A percentile compares a stretch with the other conserved stretches of the same genome.
These are phyloP conservation scores for Heliconius charithonia DNA, from an alignment of 2,888 invertebrate genomes.

Conservation along the genomic window DNA sequence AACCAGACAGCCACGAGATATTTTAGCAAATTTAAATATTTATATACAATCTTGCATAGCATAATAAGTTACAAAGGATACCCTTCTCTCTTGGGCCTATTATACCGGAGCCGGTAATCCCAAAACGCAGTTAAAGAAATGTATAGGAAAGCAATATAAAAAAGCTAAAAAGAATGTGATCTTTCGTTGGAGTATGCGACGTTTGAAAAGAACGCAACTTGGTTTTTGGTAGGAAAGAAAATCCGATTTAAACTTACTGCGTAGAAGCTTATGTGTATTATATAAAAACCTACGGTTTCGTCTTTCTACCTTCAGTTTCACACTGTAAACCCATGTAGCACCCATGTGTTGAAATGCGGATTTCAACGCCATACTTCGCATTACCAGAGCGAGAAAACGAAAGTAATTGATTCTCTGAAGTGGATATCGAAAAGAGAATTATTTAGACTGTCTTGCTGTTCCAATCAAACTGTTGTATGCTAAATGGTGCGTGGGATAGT, in stretches of 20 bases:
- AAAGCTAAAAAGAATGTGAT: not conserved
- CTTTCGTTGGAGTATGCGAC: constrained; percentile 3
- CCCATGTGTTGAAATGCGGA: too few species aligned
- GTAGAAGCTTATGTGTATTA: constrained; percentile 29
- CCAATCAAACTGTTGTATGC: too few species aligned
- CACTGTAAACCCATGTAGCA: too few species aligned
- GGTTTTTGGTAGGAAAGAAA: constrained; percentile 32
- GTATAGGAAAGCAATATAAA: not conserved
- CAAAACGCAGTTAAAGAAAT: not conserved
- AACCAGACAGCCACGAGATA: too few species aligned
- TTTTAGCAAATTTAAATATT: not conserved
- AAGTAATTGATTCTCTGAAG: too few species aligned
- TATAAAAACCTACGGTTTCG: not conserved
- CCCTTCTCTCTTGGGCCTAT: not conserved
- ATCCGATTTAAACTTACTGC: constrained; percentile 30
- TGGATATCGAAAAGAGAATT: too few species aligned
- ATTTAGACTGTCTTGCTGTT: too few species aligned
- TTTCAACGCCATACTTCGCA: too few species aligned
- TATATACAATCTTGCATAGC: not conserved
- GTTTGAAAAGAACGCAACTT: constrained; percentile 9
- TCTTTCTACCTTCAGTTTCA: too few species aligned
- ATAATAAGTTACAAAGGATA: not conserved
- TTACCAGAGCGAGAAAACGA: too few species aligned
- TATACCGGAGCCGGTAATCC: not conserved
- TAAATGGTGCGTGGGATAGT: constrained; percentile 20